These are phyloP conservation scores for Gallinago jamesoni DNA, from an alignment of 2,113 vertebrate genomes.

Conservation along the genomic window DNA sequence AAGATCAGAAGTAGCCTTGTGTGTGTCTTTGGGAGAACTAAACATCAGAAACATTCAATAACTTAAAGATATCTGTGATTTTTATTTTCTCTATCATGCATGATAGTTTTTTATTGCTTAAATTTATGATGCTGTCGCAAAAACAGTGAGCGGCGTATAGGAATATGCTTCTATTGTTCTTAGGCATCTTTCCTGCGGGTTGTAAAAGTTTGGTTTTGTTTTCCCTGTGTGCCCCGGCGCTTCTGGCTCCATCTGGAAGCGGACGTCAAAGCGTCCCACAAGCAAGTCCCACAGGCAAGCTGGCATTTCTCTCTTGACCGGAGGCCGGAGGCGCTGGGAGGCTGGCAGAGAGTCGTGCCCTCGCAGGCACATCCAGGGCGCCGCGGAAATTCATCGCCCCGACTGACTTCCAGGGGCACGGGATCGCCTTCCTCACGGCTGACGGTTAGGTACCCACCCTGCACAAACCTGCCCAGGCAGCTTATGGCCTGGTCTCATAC, in stretches of 20 bases:
- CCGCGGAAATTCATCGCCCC: rapidly evolving
- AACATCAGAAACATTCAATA: not conserved
- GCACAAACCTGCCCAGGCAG: not conserved
- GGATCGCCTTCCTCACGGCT: not conserved
- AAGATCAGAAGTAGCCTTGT: not conserved
- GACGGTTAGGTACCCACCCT: not conserved
- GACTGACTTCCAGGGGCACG: not conserved
- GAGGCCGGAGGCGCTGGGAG: slow-evolving; percentile 21
- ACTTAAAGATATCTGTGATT: not conserved
- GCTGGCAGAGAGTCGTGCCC: not conserved
- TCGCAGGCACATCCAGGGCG: not conserved
- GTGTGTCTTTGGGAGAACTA: not conserved
- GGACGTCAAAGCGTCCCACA: slow-evolving; percentile 27
- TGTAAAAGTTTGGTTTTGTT: slow-evolving; percentile 33
- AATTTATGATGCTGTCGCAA: not conserved
- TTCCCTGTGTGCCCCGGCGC: not conserved
- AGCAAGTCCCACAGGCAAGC: not conserved
- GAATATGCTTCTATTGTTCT: not conserved
- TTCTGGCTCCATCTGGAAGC: slow-evolving; percentile 58
- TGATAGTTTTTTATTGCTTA: not conserved
- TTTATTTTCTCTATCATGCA: not conserved
- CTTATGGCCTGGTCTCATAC: not conserved
- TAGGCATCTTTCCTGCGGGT: slow-evolving; percentile 45
- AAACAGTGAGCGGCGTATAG: not conserved
- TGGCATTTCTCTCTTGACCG: slow-evolving; percentile 21